Conservation (phyloP, 2,797 vertebrate genomes). For the Corythornis leucogaster region DNA sequence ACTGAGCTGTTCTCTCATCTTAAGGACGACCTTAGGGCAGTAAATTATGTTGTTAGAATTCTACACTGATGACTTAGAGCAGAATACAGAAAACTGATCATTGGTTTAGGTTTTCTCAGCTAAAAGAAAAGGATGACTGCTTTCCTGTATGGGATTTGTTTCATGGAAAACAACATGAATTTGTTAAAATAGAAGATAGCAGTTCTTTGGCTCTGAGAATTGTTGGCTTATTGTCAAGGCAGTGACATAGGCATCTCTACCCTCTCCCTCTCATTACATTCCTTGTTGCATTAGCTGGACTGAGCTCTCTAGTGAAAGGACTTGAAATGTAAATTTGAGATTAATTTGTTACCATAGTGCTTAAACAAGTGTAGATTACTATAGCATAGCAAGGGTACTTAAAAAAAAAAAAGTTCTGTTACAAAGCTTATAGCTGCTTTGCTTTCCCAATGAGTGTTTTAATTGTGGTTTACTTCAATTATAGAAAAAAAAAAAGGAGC, state of each 20-base stretch:
- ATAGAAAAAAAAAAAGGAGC: not conserved
- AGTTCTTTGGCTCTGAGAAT: not conserved
- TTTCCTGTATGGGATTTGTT: not conserved
- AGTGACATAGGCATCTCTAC: not conserved
- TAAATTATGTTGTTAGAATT: not conserved
- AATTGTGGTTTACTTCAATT: not conserved
- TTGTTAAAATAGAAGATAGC: not conserved
- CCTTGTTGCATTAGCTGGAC: not conserved
- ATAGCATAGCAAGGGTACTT: not conserved
- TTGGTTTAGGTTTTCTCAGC: not conserved
- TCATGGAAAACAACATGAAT: not conserved
- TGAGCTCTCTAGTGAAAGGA: not conserved
- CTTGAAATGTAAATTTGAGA: slow-evolving; percentile 1
- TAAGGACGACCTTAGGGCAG: not conserved
- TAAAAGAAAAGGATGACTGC: not conserved
- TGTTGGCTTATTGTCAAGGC: not conserved
- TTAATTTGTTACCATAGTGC: not conserved
- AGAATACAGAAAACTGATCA: not conserved
- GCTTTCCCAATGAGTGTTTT: not conserved
- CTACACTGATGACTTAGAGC: not conserved
- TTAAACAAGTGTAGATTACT: not conserved
- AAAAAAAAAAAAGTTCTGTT: not conserved
- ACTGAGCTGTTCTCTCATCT: not conserved
- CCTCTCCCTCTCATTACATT: not conserved
- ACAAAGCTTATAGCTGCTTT: not conserved